Base-by-base conservation (phyloP, 2,113 vertebrate species). In the Stigmatopora nigra region DNA sequence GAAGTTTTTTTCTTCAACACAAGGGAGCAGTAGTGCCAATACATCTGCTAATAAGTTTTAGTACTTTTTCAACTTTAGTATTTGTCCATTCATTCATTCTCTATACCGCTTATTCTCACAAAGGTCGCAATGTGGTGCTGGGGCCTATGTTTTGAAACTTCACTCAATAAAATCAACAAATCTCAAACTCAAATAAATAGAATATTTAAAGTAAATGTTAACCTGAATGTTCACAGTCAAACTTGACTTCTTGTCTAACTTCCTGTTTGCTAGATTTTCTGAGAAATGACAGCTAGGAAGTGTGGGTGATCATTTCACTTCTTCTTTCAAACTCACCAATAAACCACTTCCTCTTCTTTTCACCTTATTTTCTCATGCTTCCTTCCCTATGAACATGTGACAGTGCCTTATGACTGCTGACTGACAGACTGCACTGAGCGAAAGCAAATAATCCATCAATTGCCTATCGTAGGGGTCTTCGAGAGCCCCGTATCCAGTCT, bases 201-300 rank as follows among this genome's bases (percentile, higher is more conserved):
- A 41, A 41, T 41, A 41, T 41, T 41, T 41, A 41, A 46, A 36
- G 56, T 67, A 55, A 38, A 19, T 44, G 7, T 31, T 44, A 35
- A 12, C 8, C 4, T 8, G 19, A 3, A 36, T 15, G 55, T 59
- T 44, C 13, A 49, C 66, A 67, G 67, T 61, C 65, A 1, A n/a
- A 58, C 7, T 47, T 19, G 15, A 38, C 68, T 72, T 63, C 67
- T 70, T 44, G 68, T 78, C 64, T 81, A 64, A 80, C 82, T 85
- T 89, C 84, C 86, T 86, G 86, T 85, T 87, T 22, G 62, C 78
- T 68, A 61, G 13, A 61, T 63, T 70, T 84, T 84, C 84, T 84
- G 80, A 78, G 82, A 82, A 84, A 75, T 68, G 0, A 14, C 25
- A 75, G 58, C 75, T 76, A 79, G 75, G 83, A 86, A 86, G 72